phyloP scores from a whole-genome alignment of 2,797 vertebrate genomes.

The Holocentrus rufus region DNA sequence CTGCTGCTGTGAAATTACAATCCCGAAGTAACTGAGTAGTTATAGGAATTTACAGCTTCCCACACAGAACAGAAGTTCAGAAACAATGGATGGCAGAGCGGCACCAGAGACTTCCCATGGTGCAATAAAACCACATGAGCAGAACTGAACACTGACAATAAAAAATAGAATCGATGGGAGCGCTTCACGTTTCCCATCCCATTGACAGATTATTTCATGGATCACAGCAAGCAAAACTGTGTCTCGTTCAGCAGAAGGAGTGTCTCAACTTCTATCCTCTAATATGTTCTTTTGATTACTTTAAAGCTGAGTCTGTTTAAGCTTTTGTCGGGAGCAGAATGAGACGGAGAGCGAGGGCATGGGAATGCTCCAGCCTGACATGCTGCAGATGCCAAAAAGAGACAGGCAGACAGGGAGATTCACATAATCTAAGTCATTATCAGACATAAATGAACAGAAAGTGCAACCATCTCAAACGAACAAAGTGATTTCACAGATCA shows the following conservation, averaged over 20 bases:
- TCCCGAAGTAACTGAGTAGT: conserved; percentile 48
- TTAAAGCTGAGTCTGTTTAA: conserved; percentile 79
- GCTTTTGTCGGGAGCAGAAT: conserved; percentile 81
- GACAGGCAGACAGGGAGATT: conserved; percentile 75
- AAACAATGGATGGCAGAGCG: conserved; percentile 68
- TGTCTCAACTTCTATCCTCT: conserved; percentile 81
- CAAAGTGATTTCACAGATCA: conserved; percentile 89
- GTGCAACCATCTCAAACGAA: conserved; percentile 86
- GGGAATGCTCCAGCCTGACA: conserved; percentile 79
- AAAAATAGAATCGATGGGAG: conserved; percentile 80
- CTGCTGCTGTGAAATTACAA: conserved; percentile 23
- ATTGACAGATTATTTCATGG: conserved; percentile 89
- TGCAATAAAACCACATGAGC: conserved; percentile 78
- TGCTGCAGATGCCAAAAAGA: conserved; percentile 75
- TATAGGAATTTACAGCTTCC: conserved; percentile 62
- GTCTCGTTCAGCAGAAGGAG: conserved; percentile 84
- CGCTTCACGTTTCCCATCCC: conserved; percentile 81
- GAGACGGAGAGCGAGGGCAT: conserved; percentile 78
- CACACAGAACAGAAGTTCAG: conserved; percentile 71
- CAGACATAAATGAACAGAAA: conserved; percentile 86
- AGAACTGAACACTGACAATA: conserved; percentile 79
- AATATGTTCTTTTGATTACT: conserved; percentile 78
- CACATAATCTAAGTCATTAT: conserved; percentile 86
- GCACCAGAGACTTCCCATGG: conserved; percentile 69
- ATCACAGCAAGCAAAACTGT: conserved; percentile 84